Percentiles rank a stretch among this genome's conserved stretches.
Evolutionary conservation across 2,797 vertebrate species (phyloP).

Genomic region (Halcyon leucocephala): DNA sequence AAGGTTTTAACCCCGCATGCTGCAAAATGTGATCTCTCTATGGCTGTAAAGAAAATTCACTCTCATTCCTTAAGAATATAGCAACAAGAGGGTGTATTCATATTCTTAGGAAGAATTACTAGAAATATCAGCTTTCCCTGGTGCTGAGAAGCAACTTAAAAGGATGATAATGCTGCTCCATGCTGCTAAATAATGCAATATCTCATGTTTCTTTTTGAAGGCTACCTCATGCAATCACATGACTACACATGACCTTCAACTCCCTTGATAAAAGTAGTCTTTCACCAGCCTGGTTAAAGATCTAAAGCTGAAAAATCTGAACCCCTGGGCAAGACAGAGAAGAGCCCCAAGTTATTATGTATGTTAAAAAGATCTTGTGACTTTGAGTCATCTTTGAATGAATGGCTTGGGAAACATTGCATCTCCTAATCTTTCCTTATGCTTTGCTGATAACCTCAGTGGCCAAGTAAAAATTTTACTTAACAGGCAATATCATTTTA

Average conservation of each 20-base stretch:
- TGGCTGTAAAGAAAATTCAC: neutral
- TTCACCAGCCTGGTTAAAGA: slow-evolving; percentile 13
- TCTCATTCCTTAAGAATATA: neutral
- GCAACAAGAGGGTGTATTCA: neutral
- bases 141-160: neutral
- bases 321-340: neutral
- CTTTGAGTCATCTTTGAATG: neutral
- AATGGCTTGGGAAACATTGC: neutral
- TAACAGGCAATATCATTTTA: neutral
- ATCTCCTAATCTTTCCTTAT: neutral
- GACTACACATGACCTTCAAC: neutral
- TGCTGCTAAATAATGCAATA: neutral
- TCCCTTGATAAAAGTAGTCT: neutral
- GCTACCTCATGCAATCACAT: neutral
- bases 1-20: neutral
- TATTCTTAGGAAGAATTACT: neutral
- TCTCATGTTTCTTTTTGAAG: neutral
- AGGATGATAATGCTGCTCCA: neutral
- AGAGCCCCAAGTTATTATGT: neutral
- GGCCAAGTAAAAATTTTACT: neutral
- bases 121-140: neutral
- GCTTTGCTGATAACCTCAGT: neutral
- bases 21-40: neutral
- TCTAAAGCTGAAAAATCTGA: slow-evolving; percentile 4
- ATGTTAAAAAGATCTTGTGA: slow-evolving; percentile 35